These are phyloP conservation scores for Clunio marinus DNA, from an alignment of 2,888 invertebrate genomes.

Conservation along the genomic window DNA sequence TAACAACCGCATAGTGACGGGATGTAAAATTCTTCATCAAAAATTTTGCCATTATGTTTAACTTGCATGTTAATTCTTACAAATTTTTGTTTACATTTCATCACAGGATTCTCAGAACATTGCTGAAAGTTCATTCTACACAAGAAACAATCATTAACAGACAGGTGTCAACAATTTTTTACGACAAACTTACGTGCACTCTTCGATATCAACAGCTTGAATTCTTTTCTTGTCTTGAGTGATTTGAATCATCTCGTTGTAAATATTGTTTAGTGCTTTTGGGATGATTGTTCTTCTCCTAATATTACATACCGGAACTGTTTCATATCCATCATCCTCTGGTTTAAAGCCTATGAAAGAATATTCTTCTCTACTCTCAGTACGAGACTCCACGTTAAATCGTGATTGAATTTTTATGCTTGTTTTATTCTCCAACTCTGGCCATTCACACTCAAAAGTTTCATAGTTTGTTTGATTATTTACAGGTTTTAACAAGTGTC, in stretches of 20 bases:
- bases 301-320: neutral
- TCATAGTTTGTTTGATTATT: neutral
- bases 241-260: neutral
- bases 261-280: neutral
- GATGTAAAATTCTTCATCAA: neutral
- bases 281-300: neutral
- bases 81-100: too few species aligned
- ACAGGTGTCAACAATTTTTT: too few species aligned
- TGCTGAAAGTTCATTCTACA: too few species aligned
- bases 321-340: neutral
- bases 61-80: too few species aligned
- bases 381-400: neutral
- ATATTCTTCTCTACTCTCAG: neutral
- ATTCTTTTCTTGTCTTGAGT: neutral
- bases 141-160: too few species aligned
- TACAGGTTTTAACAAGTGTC: neutral
- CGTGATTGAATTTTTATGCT: neutral
- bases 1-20: neutral
- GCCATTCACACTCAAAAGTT: neutral
- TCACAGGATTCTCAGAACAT: too few species aligned
- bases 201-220: neutral
- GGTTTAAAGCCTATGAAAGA: neutral
- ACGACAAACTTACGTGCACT: conserved; percentile 5
- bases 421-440: neutral
- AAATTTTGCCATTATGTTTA: too few species aligned